Conservation (phyloP, 2,113 vertebrate genomes). For the Ptychochromis oligacanthus region DNA sequence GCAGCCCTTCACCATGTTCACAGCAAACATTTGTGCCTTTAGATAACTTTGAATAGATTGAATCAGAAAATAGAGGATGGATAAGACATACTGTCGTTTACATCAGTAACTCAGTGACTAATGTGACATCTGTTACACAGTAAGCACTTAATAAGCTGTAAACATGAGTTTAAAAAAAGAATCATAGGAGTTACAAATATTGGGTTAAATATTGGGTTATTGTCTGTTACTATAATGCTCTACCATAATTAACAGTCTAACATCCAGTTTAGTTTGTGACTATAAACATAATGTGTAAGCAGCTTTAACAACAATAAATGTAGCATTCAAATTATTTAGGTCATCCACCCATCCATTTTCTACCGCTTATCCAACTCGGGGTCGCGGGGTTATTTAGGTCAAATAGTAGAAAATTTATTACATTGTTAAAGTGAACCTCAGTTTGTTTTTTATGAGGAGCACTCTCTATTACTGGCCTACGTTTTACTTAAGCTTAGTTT, state of each 20-base stretch:
- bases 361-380: no score
- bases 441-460: background rate
- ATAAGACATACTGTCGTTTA: background rate
- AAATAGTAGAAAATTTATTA: background rate
- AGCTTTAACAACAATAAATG: background rate
- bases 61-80: background rate
- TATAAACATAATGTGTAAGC: background rate
- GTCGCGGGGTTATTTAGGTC: background rate
- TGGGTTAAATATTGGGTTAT: background rate
- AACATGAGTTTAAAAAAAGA: background rate
- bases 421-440: background rate
- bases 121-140: background rate
- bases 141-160: background rate
- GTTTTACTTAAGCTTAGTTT: background rate
- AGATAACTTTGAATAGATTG: slow-evolving; percentile 18
- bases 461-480: background rate
- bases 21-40: slow-evolving; percentile 7
- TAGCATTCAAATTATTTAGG: background rate
- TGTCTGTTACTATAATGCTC: background rate
- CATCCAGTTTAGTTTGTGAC: background rate
- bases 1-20: slow-evolving; percentile 5
- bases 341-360: no score
- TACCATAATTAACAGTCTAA: background rate
- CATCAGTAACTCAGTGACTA: no score
- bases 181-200: background rate